Percentiles rank a stretch among this genome's conserved stretches.
Conservation (phyloP, 2,888 invertebrate species). For the Strigamia maritima region DNA sequence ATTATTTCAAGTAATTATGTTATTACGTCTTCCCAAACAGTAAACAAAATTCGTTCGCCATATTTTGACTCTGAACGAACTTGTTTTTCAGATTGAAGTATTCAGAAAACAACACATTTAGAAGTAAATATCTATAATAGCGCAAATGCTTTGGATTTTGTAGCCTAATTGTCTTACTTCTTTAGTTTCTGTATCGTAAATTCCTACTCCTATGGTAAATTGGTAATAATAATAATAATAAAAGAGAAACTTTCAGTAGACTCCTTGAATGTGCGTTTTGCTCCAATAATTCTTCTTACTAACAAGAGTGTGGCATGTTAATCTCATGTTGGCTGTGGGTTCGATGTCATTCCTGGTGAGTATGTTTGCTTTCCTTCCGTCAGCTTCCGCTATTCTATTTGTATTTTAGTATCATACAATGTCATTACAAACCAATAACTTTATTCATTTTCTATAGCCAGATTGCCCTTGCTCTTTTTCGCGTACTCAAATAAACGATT, state of each 20-base stretch:
- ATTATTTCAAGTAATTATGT: too few relatives aligned
- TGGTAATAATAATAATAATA: too few relatives aligned
- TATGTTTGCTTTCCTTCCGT: not conserved
- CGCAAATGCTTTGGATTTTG: too few relatives aligned
- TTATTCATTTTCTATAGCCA: not conserved
- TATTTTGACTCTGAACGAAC: too few relatives aligned
- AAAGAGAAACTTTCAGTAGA: not conserved
- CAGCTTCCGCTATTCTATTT: not conserved
- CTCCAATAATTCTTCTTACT: not conserved
- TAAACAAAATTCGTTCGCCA: too few relatives aligned
- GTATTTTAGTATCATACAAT: not conserved
- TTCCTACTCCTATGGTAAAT: too few relatives aligned
- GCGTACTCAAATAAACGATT: not conserved
- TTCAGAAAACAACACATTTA: not conserved
- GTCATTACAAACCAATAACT: not conserved
- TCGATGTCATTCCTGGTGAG: constrained; percentile 11
- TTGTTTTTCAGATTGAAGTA: not conserved
- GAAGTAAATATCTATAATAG: not conserved
- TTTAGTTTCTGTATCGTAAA: not conserved
- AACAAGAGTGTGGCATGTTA: constrained; percentile 27
- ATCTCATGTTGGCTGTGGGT: constrained; percentile 29
- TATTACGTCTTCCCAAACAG: too few relatives aligned
- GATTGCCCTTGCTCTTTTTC: constrained; percentile 37
- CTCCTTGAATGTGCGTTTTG: not conserved
- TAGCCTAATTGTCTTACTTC: not conserved